Evolutionary conservation across 2,797 vertebrate species (phyloP), one percentile per base, ranked within the genome.

Genomic region (Neostethus bicornis): DNA sequence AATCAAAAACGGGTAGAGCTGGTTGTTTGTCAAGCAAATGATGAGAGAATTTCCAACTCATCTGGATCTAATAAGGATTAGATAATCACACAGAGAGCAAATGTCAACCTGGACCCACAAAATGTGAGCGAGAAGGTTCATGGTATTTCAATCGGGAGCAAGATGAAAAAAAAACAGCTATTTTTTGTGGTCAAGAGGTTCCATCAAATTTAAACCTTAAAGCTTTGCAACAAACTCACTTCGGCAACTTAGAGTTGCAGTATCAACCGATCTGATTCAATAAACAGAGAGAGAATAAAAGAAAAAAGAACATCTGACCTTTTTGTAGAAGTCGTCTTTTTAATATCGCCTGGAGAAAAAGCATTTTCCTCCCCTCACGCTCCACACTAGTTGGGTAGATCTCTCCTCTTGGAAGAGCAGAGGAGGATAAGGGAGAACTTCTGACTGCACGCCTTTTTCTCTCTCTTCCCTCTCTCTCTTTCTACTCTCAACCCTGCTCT

Each of bases 321-420:
- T 90, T 92, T 32, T 81, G 89, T 29, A 88, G 87, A 51, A 89
- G 86, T 75, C 90, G 79, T 80, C 87, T 90, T 72, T 88, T 91
- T 62, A 92, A 75, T 23, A 92, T 89, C 4, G 91, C 81, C 83
- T 92, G 92, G 71, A 92, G 85, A 73, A 92, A 92, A 80, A 93
- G 90, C 91, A 93, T 92, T 41, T 79, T 88, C 56, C 10, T 17
- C 57, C 69, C 78, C 59, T 72, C 47, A 54, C 57, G 28, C 49
- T 78, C 70, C 79, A 71, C 65, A 14, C 19, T 63, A 64, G 67
- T 70, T 24, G 55, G 17, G 17, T 48, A 24, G 74, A 43, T 51
- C 61, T 77, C 58, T 84, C 62, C 75, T 83, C 75, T 54, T 65
- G 67, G 72, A 80, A 62, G 61, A 68, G 58, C 58, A 28, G 45